Conservation (phyloP, 2,888 invertebrate species). For the Brenthis daphne region DNA sequence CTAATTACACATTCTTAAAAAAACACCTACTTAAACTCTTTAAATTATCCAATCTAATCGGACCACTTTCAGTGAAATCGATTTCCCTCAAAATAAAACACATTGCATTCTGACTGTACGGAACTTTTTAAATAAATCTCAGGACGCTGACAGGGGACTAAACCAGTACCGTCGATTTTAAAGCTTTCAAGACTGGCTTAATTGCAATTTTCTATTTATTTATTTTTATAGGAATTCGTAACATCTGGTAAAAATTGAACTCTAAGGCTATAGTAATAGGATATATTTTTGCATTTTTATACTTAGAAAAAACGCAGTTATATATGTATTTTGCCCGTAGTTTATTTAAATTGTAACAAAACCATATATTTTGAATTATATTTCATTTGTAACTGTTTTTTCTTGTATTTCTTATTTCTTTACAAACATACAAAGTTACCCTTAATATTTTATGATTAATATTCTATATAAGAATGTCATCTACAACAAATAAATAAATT, state of each 20-base stretch:
- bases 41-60: slow-evolving; percentile 41
- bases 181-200: slow-evolving; percentile 31
- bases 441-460: too few species aligned
- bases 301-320: neutral
- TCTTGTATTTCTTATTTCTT: too few species aligned
- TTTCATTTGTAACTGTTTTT: too few species aligned
- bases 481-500: too few species aligned
- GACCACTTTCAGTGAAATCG: slow-evolving; percentile 40
- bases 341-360: too few species aligned
- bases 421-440: too few species aligned
- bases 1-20: neutral
- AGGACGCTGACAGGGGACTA: slow-evolving; percentile 59
- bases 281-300: neutral
- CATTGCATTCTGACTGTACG: slow-evolving; percentile 40
- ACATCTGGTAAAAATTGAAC: neutral
- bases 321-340: too few species aligned
- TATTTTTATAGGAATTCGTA: slow-evolving; percentile 14
- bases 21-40: slow-evolving; percentile 25
- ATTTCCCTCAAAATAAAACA: slow-evolving; percentile 43
- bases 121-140: slow-evolving; percentile 74
- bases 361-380: too few species aligned
- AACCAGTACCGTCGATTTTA: slow-evolving; percentile 50
- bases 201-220: slow-evolving; percentile 24
- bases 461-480: too few species aligned
- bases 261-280: neutral